phyloP scores from a whole-genome alignment of 2,888 invertebrate species.

The Coronaproctus castanopsis region DNA sequence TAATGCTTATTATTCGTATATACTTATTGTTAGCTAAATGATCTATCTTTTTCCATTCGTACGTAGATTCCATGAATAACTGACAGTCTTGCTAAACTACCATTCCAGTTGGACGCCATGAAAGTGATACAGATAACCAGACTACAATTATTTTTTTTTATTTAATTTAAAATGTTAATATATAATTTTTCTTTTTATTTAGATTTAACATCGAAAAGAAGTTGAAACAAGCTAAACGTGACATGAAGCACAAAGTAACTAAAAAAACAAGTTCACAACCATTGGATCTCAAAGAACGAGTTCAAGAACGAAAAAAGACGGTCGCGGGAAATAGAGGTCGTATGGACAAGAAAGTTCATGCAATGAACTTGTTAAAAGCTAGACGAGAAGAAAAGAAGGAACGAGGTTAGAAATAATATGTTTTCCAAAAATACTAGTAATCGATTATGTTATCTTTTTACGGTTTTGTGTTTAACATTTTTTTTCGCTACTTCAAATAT shows the following conservation, averaged over 20 bases:
- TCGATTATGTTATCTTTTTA: too few species aligned
- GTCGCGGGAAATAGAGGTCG: slow-evolving; percentile 67
- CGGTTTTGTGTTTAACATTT: too few species aligned
- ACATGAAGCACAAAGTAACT: slow-evolving; percentile 40
- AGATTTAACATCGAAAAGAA: slow-evolving; percentile 92
- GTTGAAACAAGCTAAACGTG: slow-evolving; percentile 58
- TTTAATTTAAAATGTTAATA: too few species aligned
- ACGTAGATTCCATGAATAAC: too few species aligned
- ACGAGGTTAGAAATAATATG: slow-evolving; percentile 29
- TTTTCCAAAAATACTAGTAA: neutral
- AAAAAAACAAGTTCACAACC: slow-evolving; percentile 29
- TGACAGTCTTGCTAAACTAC: too few species aligned
- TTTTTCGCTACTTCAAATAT: too few species aligned
- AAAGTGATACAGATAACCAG: too few species aligned
- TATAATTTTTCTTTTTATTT: slow-evolving; percentile 18
- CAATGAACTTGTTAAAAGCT: slow-evolving; percentile 79
- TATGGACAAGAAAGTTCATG: slow-evolving; percentile 67
- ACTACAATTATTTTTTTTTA: too few species aligned
- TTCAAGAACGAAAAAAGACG: slow-evolving; percentile 71
- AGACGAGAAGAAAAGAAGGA: slow-evolving; percentile 75
- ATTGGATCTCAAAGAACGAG: slow-evolving; percentile 52
- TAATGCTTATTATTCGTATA: too few species aligned
- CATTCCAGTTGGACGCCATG: too few species aligned
- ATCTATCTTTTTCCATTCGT: too few species aligned
- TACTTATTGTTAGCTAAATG: too few species aligned